Evolutionary conservation across 2,113 vertebrate genomes (phyloP), one percentile per base, ranked within the genome.

Genomic region (Lasiurus cinereus): DNA sequence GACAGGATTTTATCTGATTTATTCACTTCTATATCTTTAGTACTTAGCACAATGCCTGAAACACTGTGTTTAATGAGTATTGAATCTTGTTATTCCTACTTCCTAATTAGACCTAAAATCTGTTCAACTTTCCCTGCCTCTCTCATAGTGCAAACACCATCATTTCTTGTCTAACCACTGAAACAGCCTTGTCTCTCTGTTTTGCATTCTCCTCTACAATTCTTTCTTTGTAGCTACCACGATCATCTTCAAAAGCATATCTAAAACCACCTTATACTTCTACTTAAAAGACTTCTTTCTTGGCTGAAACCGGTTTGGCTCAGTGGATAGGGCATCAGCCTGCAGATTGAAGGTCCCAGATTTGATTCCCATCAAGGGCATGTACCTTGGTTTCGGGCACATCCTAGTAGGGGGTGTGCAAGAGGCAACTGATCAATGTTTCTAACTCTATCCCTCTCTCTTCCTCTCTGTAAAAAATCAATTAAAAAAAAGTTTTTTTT

Each of bases 71-170:
- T 64, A 66, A 69, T 84, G 54, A 83, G 74, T 56, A 70, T 54
- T 86, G 39, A 94, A 46, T n/a, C 12, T 16, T 78, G 4, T 64
- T 56, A 50, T 39, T 72, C 66, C 64, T 36, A 78, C 80, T 90
- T 92, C 56, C 46, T 82, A 77, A 59, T 94, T 64, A 90, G 46
- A 93, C 80, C n/a, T 72, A 78, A 92, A 52, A 70, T 86, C 59
- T 87, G 50, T 76, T 54, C 39, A 27, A 19, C 88, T 77, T 39
- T 69, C 36, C 48, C 80, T 84, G 70, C 43, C 79, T 77, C 48
- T 31, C 82, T 48, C 27, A 24, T n/a, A 80, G 29, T 50, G 6
- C 16, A 88, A 76, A 91, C 24, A 72, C 43, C 19, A 18, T 52
- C 27, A 62, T 78, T 83, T 85, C 39, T 86, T 56, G 18, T 43